Conservation (phyloP, 1,140 invertebrate genomes). For the Drosophila suzukii region DNA sequence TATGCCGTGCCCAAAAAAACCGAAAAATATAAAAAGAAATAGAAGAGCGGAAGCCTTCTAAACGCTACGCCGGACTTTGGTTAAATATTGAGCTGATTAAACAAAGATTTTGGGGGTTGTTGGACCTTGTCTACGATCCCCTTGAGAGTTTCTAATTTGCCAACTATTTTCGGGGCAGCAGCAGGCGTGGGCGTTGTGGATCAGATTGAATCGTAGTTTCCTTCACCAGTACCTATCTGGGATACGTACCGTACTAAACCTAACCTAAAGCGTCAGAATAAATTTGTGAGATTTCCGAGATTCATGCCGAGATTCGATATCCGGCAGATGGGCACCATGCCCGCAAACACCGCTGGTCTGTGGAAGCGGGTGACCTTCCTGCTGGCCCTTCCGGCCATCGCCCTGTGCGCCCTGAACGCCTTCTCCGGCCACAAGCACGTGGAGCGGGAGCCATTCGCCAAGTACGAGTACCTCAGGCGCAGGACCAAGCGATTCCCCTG, state of each 20-base stretch:
- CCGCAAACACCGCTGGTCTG: slow-evolving; percentile 15
- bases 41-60: slow-evolving; percentile 36
- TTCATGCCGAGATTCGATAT: slow-evolving; percentile 19
- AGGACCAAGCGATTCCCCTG: slow-evolving; percentile 92
- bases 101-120: slow-evolving; percentile 35
- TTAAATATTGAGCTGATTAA: slow-evolving; percentile 42
- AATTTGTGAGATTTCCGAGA: slow-evolving; percentile 4
- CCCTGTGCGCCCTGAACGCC: slow-evolving; percentile 88
- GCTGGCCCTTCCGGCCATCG: slow-evolving; percentile 89
- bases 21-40: slow-evolving; percentile 3
- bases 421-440: slow-evolving; percentile 86
- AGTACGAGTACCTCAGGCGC: slow-evolving; percentile 90
- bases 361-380: slow-evolving; percentile 90
- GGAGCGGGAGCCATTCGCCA: slow-evolving; percentile 86
- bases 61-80: slow-evolving; percentile 36
- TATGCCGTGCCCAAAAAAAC: slow-evolving; percentile 35
- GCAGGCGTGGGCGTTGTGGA: slow-evolving; percentile 14
- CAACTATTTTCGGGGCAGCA: slow-evolving; percentile 14
- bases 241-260: not conserved
- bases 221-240: not conserved
- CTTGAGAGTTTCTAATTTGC: slow-evolving; percentile 76
- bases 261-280: not conserved
- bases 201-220: not conserved
- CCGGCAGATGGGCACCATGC: slow-evolving; percentile 14
- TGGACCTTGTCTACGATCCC: slow-evolving; percentile 38